Percentiles rank a stretch among this genome's conserved stretches.
These are phyloP conservation scores for Monomorium pharaonis DNA, from an alignment of 1,140 invertebrate genomes.

Conservation along the genomic window DNA sequence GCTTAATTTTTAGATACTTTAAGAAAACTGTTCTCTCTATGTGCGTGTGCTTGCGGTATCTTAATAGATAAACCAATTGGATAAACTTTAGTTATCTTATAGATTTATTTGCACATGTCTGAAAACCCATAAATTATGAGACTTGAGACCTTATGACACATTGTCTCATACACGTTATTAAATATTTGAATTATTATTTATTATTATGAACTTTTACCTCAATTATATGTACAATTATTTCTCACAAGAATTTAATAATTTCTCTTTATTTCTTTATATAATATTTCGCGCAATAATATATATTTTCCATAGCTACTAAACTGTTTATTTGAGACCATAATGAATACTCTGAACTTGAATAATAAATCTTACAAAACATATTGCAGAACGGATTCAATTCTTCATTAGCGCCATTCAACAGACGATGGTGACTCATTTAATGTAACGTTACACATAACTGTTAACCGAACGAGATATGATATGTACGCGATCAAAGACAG, in stretches of 20 bases:
- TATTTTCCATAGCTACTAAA: not conserved
- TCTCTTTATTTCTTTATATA: not conserved
- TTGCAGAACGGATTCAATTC: not conserved
- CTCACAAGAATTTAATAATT: not conserved
- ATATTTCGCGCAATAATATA: not conserved
- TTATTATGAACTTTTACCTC: not conserved
- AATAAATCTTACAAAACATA: not conserved
- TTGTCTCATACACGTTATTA: not conserved
- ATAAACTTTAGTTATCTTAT: not conserved
- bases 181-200: not conserved
- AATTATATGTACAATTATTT: not conserved
- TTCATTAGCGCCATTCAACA: constrained; percentile 16
- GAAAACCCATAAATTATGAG: not conserved
- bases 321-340: not conserved
- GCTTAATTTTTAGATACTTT: too few species aligned
- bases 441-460: constrained; percentile 7
- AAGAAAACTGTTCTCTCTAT: too few species aligned
- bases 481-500: not conserved
- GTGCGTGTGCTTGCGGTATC: not conserved
- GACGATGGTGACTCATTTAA: not conserved
- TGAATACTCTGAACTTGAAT: not conserved
- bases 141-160: not conserved
- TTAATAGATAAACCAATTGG: not conserved
- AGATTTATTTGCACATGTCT: not conserved
- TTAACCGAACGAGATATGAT: constrained; percentile 27